Base-by-base conservation (phyloP, 2,888 invertebrate species). In the Drosophila monieri region DNA sequence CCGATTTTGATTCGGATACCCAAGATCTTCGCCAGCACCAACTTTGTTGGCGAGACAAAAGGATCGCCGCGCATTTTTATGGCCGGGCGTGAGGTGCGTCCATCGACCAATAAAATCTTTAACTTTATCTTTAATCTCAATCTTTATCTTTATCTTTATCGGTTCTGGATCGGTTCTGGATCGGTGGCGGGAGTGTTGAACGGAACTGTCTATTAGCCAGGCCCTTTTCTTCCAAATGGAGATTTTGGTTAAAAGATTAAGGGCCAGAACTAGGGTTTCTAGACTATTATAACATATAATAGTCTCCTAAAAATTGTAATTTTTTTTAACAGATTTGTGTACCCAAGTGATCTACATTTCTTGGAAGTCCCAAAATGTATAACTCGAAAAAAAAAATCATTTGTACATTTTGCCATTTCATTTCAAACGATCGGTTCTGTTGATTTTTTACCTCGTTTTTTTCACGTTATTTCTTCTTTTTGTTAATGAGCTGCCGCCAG, bases 141-240 rank as follows among this genome's bases (percentile, higher is more conserved):
- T 76, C 60, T 39, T 15, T 62, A 62, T 76, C 60, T 39, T 15
- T 62, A 62, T 62, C 65, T 64, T 64, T 64, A 64, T 64, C 81
- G 76, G 35, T 32, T 65, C 65, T 44, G 35, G 23, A 52, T 18
- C 18, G 18, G 18, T n/a, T n/a, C n/a, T 23, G 21, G 21, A 21
- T 64, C 65, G 52, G 47, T 25, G 41, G 30, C 53, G 37, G 39
- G 9, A 9, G 27, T 27, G 27, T 39, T 43, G 71, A 58, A 86
- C 87, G 80, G 85, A 84, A 86, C 80, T 78, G 78, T 84, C 87
- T 84, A 86, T 86, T 76, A 71, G 43, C 56, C 65, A 44, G 41
- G 21, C 47, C 10, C 18, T 47, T n/a, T 23, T 18, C 25, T 10
- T 30, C 18, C 35, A 32, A 62, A 49, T 49, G 43, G 27, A 64